phyloP scores from a whole-genome alignment of 2,888 invertebrate species.

The Drosophila emarginata region DNA sequence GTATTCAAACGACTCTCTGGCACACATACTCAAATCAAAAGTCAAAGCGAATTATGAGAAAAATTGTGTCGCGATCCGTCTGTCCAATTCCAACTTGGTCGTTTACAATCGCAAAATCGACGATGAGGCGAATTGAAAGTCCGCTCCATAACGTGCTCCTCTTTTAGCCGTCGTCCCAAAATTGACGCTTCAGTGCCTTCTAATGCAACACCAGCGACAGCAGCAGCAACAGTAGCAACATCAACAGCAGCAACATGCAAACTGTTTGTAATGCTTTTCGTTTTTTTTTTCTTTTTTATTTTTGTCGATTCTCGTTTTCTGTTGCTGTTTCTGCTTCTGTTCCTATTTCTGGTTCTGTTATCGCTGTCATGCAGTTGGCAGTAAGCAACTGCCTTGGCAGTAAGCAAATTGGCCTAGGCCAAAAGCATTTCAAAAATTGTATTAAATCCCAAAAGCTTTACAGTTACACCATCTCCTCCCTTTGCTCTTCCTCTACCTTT shows the following conservation, averaged over 20 bases:
- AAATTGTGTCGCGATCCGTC: conserved; percentile 40
- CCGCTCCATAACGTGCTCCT: no score
- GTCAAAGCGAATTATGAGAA: conserved; percentile 55
- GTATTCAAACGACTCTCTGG: conserved; percentile 8
- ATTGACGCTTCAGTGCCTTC: conserved; percentile 56
- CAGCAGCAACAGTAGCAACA: conserved; percentile 17
- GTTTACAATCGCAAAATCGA: conserved; percentile 47
- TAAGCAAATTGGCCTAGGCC: conserved; percentile 59
- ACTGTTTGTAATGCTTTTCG: conserved; percentile 27
- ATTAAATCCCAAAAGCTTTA: conserved; percentile 65
- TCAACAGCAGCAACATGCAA: conserved; percentile 22
- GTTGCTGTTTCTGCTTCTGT: neutral
- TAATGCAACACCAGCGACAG: conserved; percentile 48
- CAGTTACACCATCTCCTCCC: conserved; percentile 20
- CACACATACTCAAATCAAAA: conserved; percentile 17
- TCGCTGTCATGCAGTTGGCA: conserved; percentile 67
- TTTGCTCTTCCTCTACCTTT: conserved; percentile 18
- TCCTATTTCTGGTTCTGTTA: conserved; percentile 42
- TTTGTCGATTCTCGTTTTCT: neutral
- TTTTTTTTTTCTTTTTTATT: no score
- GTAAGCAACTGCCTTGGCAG: conserved; percentile 54
- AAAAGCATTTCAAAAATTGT: conserved; percentile 73
- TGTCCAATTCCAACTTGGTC: conserved; percentile 24
- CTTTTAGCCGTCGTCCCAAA: neutral
- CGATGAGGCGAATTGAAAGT: conserved; percentile 14